Evolutionary conservation across 2,888 invertebrate species (phyloP).

Genomic region (Phortica okadai): DNA sequence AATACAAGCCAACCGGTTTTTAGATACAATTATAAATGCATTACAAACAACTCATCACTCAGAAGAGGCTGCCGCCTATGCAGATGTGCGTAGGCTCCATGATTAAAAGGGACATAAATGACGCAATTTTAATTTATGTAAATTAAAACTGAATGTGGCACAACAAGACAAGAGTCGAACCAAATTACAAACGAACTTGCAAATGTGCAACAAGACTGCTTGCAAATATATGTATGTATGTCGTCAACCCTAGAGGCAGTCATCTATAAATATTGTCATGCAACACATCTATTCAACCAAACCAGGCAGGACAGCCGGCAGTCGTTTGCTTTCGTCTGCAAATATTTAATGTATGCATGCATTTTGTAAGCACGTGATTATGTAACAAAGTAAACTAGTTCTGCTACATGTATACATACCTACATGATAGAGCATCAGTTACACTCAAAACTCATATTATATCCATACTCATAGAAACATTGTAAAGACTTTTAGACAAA

Average conservation of each 20-base stretch:
- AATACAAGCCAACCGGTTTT: neutral
- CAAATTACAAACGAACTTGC: neutral
- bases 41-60: constrained; percentile 20
- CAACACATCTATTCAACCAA: neutral
- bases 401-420: neutral
- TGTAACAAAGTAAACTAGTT: neutral
- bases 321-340: neutral
- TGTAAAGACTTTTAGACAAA: neutral
- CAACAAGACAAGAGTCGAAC: neutral
- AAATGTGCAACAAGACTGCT: neutral
- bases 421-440: neutral
- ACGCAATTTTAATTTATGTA: constrained; percentile 17
- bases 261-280: neutral
- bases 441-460: too few species aligned
- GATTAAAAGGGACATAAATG: constrained; percentile 7
- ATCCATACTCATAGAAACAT: neutral
- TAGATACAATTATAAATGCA: neutral
- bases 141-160: neutral
- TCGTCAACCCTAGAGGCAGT: neutral
- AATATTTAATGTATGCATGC: constrained; percentile 10
- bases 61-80: neutral
- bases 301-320: neutral
- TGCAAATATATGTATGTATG: neutral
- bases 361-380: constrained; percentile 17
- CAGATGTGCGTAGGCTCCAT: neutral